Conservation (phyloP, 2,888 invertebrate species). For the Rhagophthalmus giganteus region DNA sequence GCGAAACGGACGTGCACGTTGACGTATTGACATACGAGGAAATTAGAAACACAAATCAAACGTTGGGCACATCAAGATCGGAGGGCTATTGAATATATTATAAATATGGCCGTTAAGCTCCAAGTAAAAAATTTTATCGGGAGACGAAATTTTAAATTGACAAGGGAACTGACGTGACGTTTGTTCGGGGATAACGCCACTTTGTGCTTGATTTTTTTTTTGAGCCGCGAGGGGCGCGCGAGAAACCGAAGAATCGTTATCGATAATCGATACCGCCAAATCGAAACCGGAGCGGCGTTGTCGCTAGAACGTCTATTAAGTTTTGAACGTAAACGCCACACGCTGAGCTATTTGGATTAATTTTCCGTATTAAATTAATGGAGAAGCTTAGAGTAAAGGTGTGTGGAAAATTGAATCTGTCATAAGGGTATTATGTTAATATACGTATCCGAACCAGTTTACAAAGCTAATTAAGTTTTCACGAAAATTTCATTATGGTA, state of each 20-base stretch:
- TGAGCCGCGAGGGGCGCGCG: no score
- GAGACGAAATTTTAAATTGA: no score
- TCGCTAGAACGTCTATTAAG: background rate
- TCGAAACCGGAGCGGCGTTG: no score
- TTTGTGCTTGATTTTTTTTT: no score
- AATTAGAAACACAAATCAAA: background rate
- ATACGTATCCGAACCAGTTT: background rate
- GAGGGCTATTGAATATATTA: background rate
- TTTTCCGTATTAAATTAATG: background rate
- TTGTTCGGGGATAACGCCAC: no score
- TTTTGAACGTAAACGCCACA: background rate
- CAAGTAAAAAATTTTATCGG: no score
- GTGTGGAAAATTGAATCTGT: background rate
- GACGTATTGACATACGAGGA: background rate
- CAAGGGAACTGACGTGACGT: no score
- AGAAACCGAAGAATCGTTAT: no score
- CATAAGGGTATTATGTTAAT: background rate
- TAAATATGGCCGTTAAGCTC: no score
- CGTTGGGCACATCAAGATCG: no score
- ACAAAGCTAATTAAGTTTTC: background rate
- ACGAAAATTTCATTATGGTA: background rate
- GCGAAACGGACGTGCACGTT: background rate
- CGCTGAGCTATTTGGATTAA: background rate
- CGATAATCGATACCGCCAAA: no score
- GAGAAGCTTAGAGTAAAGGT: background rate